Evolutionary conservation across 2,888 invertebrate species (phyloP).

Genomic region (Mythimna loreyi): DNA sequence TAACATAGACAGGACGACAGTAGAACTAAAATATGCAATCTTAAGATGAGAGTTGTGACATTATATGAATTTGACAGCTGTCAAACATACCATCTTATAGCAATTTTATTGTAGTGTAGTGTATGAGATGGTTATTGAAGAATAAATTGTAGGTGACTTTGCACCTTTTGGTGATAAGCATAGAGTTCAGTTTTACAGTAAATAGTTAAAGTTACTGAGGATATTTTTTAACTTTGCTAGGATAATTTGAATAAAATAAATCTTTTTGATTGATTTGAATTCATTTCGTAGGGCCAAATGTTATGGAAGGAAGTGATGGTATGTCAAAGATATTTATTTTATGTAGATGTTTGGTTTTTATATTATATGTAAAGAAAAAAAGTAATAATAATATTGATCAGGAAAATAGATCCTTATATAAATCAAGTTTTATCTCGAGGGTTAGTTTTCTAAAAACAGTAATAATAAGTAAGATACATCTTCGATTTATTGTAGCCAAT

Average conservation of each 20-base stretch:
- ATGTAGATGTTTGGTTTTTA: slow-evolving; percentile 39
- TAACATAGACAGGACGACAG: no score
- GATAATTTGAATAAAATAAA: background rate
- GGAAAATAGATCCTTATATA: background rate
- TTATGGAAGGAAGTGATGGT: slow-evolving; percentile 34
- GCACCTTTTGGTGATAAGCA: background rate
- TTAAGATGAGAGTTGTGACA: no score
- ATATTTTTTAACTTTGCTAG: no score
- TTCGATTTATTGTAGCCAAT: no score
- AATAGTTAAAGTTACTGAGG: background rate
- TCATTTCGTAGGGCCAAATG: slow-evolving; percentile 64
- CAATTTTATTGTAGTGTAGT: no score
- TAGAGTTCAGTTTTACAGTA: background rate
- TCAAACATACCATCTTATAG: no score
- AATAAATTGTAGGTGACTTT: background rate
- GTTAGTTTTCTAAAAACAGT: background rate
- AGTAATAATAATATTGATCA: background rate
- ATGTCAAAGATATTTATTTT: slow-evolving; percentile 55
- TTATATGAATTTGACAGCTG: no score
- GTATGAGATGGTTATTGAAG: background rate
- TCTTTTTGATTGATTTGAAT: slow-evolving; percentile 12
- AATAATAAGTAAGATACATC: no score
- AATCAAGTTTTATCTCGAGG: background rate
- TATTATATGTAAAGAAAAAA: background rate
- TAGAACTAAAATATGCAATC: no score